Base-by-base conservation (phyloP, 2,797 vertebrate species). In the Merluccius polli region DNA sequence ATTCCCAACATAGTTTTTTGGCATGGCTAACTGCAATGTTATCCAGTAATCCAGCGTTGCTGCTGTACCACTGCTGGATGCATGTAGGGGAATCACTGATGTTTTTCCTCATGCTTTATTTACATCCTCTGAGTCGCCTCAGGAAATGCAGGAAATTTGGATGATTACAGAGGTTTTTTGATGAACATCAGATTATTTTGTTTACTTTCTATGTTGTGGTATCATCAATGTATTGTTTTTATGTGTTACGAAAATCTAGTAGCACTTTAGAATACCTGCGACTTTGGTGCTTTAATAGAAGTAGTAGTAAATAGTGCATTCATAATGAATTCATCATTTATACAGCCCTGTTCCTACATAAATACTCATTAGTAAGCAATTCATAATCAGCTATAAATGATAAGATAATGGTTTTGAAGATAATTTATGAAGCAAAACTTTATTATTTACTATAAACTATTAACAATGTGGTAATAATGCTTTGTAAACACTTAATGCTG, bases 81-180 rank as follows among this genome's bases (percentile, higher is more conserved):
- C n/a, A n/a, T n/a, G n/a, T n/a, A n/a, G n/a, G n/a, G n/a, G n/a
- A n/a, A 35, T 35, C 33, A 35, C 33, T 35, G n/a, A n/a, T 71
- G 3, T 4, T 29, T 71, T 70, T 74, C 16, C 15, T 70, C 65
- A 71, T 82, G 30, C 71, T 27, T 76, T 33, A 29, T 27, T 73
- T 9, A 72, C 29, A 24, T 10, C 69, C 83, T 73, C 67, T 48
- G 68, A 79, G 74, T 81, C 0, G 38, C 35, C 68, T 63, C 21
- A 63, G 72, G 21, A 73, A 36, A 21, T 59, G 8, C n/a, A 24
- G 71, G 73, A 71, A 73, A 77, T 68, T 73, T 29, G 12, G 24
- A 74, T 65, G 27, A 48, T 72, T 52, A 33, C 15, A 52, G 38
- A 59, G 29, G 36, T 79, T 76, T 11, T 59, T 21, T 30, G 3